These are phyloP conservation scores for Circaetus cinerascens DNA, from an alignment of 2,113 vertebrate species.

Conservation along the genomic window DNA sequence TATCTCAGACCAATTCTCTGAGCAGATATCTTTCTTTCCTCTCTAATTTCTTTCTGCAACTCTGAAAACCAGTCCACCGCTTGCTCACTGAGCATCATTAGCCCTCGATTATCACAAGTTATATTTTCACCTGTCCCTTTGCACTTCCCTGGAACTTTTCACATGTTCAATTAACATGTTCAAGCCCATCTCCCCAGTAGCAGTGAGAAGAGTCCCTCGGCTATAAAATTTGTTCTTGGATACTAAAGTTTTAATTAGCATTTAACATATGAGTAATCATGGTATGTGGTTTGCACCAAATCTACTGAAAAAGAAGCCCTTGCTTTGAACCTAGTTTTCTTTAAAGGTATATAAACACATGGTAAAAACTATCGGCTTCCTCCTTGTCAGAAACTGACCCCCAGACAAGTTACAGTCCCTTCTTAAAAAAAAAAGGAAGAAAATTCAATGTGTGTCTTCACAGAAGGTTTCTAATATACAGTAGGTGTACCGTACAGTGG, in stretches of 20 bases:
- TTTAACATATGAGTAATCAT: neutral
- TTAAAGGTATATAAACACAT: neutral
- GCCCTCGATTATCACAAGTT: neutral
- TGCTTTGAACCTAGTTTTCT: neutral
- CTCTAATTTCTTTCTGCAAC: neutral
- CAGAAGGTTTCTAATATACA: neutral
- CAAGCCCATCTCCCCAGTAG: neutral
- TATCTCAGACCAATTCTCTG: neutral
- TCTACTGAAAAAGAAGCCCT: neutral
- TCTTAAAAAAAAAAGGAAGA: neutral
- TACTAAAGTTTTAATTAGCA: neutral
- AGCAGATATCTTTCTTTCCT: neutral
- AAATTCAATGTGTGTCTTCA: neutral
- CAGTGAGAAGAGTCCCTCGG: neutral
- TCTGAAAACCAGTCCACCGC: neutral
- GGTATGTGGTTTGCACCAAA: neutral
- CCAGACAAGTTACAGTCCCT: neutral
- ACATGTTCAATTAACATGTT: neutral
- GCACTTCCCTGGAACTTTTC: neutral
- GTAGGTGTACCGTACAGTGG: fast-evolving
- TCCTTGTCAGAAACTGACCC: neutral
- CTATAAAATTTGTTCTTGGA: neutral
- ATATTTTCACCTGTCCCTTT: neutral
- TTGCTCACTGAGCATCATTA: neutral
- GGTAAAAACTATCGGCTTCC: neutral